Evolutionary conservation across 2,888 invertebrate species (phyloP).

Genomic region (Hyles lineata): DNA sequence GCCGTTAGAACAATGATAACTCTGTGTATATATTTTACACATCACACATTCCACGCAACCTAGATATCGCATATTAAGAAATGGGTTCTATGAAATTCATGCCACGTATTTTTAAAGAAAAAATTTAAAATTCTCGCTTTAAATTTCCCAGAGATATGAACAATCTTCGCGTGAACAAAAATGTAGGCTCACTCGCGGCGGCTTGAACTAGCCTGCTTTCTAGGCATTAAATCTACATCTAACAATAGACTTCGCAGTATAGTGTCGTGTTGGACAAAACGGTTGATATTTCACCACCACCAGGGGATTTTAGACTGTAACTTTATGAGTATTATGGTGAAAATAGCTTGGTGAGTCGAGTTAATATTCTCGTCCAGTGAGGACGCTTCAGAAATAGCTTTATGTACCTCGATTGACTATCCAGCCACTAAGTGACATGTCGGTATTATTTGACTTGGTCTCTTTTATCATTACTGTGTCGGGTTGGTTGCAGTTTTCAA

Average conservation of each 20-base stretch:
- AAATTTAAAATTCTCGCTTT: no score
- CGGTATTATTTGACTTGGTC: slow-evolving; percentile 1
- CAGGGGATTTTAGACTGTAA: background rate
- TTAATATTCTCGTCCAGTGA: slow-evolving; percentile 28
- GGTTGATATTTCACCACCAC: background rate
- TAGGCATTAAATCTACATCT: slow-evolving; percentile 25
- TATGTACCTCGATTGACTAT: slow-evolving; percentile 21
- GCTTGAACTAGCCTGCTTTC: slow-evolving; percentile 12
- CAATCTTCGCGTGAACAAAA: slow-evolving; percentile 4
- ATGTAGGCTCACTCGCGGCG: background rate
- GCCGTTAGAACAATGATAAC: no score
- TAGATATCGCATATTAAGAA: no score
- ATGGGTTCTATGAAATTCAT: no score
- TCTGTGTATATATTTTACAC: no score
- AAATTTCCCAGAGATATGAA: background rate
- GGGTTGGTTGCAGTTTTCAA: background rate
- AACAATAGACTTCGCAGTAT: slow-evolving; percentile 22
- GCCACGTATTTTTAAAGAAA: no score
- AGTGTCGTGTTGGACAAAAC: slow-evolving; percentile 11
- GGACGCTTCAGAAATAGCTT: slow-evolving; percentile 27
- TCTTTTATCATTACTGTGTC: background rate
- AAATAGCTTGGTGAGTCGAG: background rate
- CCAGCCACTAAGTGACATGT: background rate
- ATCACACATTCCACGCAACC: no score
- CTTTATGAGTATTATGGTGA: background rate